Base-by-base conservation (phyloP, 2,888 invertebrate genomes). In the Eristalis pertinax region DNA sequence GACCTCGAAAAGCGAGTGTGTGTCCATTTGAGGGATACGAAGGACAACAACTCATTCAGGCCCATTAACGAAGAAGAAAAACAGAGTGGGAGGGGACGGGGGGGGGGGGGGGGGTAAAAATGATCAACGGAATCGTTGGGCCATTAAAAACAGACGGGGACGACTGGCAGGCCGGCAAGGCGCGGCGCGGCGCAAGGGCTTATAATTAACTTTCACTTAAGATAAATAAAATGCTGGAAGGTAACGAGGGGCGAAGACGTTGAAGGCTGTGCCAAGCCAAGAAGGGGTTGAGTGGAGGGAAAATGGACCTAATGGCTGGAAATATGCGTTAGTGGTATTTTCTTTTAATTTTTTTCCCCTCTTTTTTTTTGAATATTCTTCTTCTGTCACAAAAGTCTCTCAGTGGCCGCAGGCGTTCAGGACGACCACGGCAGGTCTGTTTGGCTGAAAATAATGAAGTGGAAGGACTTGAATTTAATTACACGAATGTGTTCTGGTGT, bases 191-290 rank as follows among this genome's bases (percentile, higher is more conserved):
- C 19, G 22, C 11, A 58, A 29, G 32, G 50, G 69, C 50, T 84
- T 76, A 79, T 80, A 87, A 84, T 84, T 84, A 84, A 87, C 84
- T 87, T 87, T 87, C 79, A 79, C 84, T 83, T 76, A 84, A 84
- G 79, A 84, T 80, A 87, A 87, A 84, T 80, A 87, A 87, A 87
- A 84, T 64, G 74, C 58, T 69, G 15, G 35, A 41, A n/a, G 50
- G 65, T 69, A 11, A 24, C 7, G 13, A 32, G 60, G 26, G 26
- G 29, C 15, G 56, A 73, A 58, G 26, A 29, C 70, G 60, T 75
- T 56, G 19, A 69, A 64, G 62, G 73, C 74, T 73, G n/a, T n/a
- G 64, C 67, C 56, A 56, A 43, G 43, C 15, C n/a, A 4, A n/a
- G 19, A 26, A 24, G 64, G 67, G 43, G 43, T 38, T n/a, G 58